A percentile compares a stretch with the other conserved stretches of the same genome.
phyloP scores from a whole-genome alignment of 2,113 vertebrate species.

The Alethe castanea region DNA sequence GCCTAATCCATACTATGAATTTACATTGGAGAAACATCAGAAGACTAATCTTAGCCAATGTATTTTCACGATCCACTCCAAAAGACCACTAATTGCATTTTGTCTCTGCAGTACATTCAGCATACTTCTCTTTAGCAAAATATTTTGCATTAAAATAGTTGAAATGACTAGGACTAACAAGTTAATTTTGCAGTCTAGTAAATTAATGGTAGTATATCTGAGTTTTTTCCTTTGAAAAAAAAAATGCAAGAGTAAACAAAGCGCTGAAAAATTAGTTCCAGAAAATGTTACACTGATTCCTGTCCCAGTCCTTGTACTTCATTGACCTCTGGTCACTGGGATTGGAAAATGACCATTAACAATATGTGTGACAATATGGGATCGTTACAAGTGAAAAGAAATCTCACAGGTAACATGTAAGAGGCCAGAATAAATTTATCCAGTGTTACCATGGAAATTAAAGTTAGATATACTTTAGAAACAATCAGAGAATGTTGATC shows the following conservation, averaged over 20 bases:
- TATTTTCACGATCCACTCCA: background rate
- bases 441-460: background rate
- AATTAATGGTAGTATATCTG: background rate
- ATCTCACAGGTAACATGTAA: background rate
- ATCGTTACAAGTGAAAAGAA: background rate
- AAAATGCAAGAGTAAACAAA: background rate
- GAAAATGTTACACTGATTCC: background rate
- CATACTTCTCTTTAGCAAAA: background rate
- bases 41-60: background rate
- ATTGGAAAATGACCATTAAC: background rate
- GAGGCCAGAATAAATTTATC: background rate
- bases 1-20: background rate
- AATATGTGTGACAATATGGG: accelerated
- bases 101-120: background rate
- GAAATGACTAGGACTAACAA: background rate
- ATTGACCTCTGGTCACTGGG: background rate
- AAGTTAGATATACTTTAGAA: background rate
- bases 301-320: background rate
- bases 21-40: background rate
- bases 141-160: background rate
- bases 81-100: background rate
- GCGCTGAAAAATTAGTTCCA: background rate
- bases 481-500: background rate
- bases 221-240: background rate
- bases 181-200: background rate